Conservation (phyloP, 2,888 invertebrate genomes). For the Mayetiola destructor region DNA sequence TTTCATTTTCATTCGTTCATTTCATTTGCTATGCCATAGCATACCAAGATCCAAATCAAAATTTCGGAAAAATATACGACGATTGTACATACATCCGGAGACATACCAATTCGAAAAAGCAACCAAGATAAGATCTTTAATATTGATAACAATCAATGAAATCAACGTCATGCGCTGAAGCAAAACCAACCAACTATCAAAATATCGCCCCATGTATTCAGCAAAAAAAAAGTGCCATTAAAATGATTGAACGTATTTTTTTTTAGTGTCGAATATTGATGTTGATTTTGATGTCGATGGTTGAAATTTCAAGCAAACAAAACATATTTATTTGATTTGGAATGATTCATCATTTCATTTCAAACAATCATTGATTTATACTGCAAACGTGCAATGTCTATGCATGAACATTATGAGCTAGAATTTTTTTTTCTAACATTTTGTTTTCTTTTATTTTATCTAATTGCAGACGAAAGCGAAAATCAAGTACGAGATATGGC, state of each 20-base stretch:
- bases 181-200: too few species aligned
- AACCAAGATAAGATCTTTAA: background rate
- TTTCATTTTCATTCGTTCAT: constrained; percentile 1
- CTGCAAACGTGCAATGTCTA: background rate
- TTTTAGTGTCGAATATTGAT: background rate
- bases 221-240: background rate
- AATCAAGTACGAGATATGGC: constrained; percentile 2
- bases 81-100: too few species aligned
- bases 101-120: too few species aligned
- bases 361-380: background rate
- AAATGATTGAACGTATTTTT: background rate
- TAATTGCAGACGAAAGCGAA: constrained; percentile 1
- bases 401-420: background rate
- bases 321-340: background rate
- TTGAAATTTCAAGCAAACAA: background rate
- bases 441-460: background rate
- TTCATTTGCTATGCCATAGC: background rate
- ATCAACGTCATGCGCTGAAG: background rate
- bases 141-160: constrained; percentile 2
- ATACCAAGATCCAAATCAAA: too few species aligned
- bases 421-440: background rate
- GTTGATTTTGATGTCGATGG: background rate
- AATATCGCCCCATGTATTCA: background rate
- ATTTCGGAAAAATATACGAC: too few species aligned
- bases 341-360: background rate